Evolutionary conservation across 2,113 vertebrate species (phyloP).

Genomic region (Varanus salvator): DNA sequence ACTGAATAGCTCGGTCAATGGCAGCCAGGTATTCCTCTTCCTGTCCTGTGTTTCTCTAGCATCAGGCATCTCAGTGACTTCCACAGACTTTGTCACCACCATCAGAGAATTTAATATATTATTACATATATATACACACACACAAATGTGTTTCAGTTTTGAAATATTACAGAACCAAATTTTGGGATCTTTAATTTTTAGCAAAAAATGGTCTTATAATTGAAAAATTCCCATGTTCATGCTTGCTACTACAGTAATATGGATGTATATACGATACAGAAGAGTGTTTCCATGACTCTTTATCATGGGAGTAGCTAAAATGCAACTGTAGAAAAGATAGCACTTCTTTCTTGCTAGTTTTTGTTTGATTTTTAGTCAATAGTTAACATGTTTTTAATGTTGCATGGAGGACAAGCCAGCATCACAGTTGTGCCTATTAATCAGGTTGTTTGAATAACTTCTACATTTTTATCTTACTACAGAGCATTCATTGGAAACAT

Average conservation of each 20-base stretch:
- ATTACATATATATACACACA: background rate
- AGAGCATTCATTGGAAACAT: conserved; percentile 90
- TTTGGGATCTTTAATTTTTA: background rate
- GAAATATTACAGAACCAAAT: background rate
- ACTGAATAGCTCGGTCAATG: background rate
- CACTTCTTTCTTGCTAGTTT: background rate
- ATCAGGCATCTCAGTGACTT: background rate
- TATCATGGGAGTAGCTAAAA: background rate
- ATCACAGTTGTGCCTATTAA: background rate
- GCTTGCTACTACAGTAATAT: background rate
- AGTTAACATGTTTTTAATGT: background rate
- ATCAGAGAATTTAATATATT: background rate
- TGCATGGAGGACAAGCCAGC: rapidly evolving
- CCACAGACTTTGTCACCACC: background rate
- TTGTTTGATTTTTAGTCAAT: background rate
- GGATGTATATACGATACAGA: background rate
- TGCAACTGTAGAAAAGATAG: background rate
- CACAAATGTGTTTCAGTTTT: background rate
- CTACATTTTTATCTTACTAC: conserved; percentile 57
- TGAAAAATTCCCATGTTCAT: background rate
- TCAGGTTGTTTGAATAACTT: conserved; percentile 13
- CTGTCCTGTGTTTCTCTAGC: background rate
- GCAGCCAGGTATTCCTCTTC: background rate
- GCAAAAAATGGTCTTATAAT: background rate
- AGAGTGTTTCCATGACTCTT: background rate